phyloP scores from a whole-genome alignment of 2,888 invertebrate genomes.

The Cephalotes varians region DNA sequence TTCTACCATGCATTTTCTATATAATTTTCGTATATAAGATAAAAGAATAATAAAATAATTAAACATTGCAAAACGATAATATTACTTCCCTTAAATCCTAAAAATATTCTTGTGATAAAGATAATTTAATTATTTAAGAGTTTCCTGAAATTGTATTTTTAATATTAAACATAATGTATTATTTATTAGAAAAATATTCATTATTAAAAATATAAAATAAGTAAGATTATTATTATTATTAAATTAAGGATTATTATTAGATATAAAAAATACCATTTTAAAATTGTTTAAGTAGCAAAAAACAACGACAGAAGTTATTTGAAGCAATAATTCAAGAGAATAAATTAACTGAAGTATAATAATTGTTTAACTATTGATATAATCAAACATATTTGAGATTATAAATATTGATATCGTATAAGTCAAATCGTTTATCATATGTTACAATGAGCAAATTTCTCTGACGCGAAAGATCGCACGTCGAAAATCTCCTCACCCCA shows the following conservation, averaged over 20 bases:
- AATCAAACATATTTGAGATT: background rate
- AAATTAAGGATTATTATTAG: background rate
- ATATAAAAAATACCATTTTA: background rate
- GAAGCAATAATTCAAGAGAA: background rate
- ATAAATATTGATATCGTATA: background rate
- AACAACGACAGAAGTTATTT: background rate
- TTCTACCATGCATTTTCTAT: too few relatives aligned
- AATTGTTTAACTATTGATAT: background rate
- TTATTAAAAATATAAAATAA: background rate
- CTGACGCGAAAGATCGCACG: constrained; percentile 1
- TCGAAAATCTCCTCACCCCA: constrained; percentile 21
- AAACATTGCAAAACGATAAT: background rate
- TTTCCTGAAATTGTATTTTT: background rate
- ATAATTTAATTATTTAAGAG: constrained; percentile 13
- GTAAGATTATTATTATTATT: background rate
- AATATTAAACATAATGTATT: background rate
- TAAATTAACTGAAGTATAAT: background rate
- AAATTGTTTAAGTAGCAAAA: background rate
- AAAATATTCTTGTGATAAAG: background rate
- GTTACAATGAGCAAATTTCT: constrained; percentile 16
- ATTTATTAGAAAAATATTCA: background rate
- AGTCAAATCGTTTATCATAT: constrained; percentile 13
- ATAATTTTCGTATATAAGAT: background rate
- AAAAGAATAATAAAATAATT: background rate
- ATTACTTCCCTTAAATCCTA: background rate